Conservation (phyloP, 2,888 invertebrate species). For the Eretmocerus hayati region DNA sequence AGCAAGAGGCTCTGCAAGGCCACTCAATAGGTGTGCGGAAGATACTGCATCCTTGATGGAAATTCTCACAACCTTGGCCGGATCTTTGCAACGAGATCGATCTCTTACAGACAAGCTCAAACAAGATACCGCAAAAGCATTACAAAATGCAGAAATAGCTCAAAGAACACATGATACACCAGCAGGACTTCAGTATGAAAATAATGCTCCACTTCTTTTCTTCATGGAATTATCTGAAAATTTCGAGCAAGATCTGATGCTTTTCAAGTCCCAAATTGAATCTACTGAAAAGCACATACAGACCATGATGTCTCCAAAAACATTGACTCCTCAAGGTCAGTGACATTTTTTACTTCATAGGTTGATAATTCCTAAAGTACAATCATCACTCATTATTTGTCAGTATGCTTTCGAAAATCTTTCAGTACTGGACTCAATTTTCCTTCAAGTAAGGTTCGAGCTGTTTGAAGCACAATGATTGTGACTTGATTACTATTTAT, state of each 20-base stretch:
- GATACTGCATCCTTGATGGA: constrained; percentile 57
- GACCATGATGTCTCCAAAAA: constrained; percentile 58
- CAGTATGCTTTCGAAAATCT: not conserved
- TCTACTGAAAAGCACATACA: constrained; percentile 66
- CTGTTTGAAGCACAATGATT: no score
- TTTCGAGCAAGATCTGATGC: constrained; percentile 65
- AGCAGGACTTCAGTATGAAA: constrained; percentile 68
- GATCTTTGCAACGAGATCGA: constrained; percentile 57
- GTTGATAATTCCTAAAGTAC: constrained; percentile 3
- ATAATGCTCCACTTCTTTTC: constrained; percentile 63
- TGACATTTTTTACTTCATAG: not conserved
- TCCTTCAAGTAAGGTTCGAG: no score
- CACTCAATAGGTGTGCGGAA: constrained; percentile 57
- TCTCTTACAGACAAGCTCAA: constrained; percentile 59
- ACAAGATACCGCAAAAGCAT: constrained; percentile 63
- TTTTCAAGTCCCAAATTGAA: constrained; percentile 64
- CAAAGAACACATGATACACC: constrained; percentile 73
- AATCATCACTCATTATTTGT: not conserved
- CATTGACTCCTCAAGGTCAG: constrained; percentile 61
- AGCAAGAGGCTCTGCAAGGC: constrained; percentile 61
- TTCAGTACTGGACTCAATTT: no score
- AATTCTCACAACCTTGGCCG: constrained; percentile 56
- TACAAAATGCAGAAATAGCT: constrained; percentile 70
- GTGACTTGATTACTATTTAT: no score
- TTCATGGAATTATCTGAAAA: constrained; percentile 62